Percentiles rank a stretch among this genome's conserved stretches.
These are phyloP conservation scores for Prionailurus bengalensis DNA, from an alignment of 2,113 vertebrate species.

Conservation along the genomic window DNA sequence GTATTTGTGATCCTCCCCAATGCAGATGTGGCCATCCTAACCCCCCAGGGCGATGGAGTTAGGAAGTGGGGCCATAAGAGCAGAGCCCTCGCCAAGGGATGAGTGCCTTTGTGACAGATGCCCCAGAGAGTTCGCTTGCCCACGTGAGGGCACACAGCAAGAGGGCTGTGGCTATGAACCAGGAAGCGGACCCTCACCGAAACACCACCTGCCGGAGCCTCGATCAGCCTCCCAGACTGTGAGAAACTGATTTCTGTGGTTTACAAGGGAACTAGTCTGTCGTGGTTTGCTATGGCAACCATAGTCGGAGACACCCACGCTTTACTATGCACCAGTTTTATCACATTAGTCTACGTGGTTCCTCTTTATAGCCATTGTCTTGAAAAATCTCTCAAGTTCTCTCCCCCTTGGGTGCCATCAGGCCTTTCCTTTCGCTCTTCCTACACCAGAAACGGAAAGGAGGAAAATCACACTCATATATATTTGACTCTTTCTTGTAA, in stretches of 20 bases:
- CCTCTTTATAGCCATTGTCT: background rate
- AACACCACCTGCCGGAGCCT: background rate
- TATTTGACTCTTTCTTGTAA: background rate
- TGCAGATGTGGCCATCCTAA: background rate
- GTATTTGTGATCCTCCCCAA: background rate
- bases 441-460: background rate
- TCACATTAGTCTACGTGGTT: background rate
- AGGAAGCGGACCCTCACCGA: background rate
- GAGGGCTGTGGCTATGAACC: no score
- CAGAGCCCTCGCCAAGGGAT: background rate
- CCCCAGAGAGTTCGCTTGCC: background rate
- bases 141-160: background rate
- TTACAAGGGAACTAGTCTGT: no score
- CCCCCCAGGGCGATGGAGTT: background rate
- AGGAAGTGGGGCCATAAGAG: background rate
- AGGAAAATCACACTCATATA: background rate
- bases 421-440: background rate
- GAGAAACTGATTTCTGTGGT: background rate
- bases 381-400: background rate
- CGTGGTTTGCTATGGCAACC: no score
- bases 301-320: background rate
- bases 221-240: background rate
- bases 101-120: background rate
- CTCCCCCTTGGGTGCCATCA: background rate
- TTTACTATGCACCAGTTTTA: background rate